These are phyloP conservation scores for Ectemnius lituratus DNA, from an alignment of 2,888 invertebrate species.

Conservation along the genomic window DNA sequence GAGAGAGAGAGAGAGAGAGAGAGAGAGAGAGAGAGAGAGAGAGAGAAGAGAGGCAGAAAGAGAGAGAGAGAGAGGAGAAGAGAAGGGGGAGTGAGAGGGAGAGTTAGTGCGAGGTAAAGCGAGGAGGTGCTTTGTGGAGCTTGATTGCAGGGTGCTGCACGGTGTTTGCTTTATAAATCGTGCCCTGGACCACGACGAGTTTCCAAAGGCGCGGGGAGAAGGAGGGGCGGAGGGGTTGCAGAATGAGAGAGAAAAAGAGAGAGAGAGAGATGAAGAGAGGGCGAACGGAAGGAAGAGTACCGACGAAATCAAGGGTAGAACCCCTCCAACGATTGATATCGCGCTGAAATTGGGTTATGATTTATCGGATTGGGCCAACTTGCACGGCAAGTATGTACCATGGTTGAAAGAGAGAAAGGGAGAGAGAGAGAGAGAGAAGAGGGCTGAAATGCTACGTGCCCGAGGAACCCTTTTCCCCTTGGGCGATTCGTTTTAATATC, in stretches of 20 bases:
- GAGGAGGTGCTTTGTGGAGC: conserved; percentile 63
- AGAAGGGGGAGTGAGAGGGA: conserved; percentile 18
- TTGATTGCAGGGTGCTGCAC: conserved; percentile 75
- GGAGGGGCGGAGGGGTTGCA: not conserved
- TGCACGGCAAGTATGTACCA: no score
- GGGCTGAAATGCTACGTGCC: conserved; percentile 6
- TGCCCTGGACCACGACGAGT: conserved; percentile 56
- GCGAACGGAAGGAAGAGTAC: conserved; percentile 28
- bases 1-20: not conserved
- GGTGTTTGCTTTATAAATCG: conserved; percentile 78
- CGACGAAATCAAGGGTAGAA: conserved; percentile 8
- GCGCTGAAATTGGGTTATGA: conserved; percentile 68
- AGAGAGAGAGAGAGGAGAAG: conserved; percentile 8
- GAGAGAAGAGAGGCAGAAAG: conserved; percentile 8
- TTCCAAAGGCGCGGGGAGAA: conserved; percentile 32
- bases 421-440: not conserved
- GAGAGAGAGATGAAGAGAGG: conserved; percentile 28
- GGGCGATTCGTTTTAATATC: conserved; percentile 43
- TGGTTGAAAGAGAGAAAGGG: no score
- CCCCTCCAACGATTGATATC: conserved; percentile 66
- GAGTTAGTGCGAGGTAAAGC: conserved; percentile 42
- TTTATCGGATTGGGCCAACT: conserved; percentile 60
- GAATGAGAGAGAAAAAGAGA: conserved; percentile 38
- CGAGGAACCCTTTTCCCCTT: conserved; percentile 25
- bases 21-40: conserved; percentile 1